Conservation (phyloP, 1,140 invertebrate genomes). For the Xylocopa sonorina region DNA sequence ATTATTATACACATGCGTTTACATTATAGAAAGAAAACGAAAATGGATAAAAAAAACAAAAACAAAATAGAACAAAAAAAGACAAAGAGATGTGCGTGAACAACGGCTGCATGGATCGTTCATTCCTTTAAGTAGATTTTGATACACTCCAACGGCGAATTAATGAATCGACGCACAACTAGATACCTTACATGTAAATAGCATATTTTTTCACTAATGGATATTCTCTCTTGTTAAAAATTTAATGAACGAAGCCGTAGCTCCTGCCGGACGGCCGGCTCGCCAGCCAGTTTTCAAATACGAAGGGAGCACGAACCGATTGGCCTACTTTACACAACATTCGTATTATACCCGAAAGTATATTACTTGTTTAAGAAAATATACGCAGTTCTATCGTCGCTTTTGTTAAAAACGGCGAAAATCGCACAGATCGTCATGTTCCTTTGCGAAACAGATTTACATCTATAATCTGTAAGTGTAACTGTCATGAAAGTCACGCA, state of each 20-base stretch:
- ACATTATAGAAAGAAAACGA: conserved; percentile 16
- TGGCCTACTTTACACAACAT: conserved; percentile 64
- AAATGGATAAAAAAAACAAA: not conserved
- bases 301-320: conserved; percentile 51
- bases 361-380: conserved; percentile 52
- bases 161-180: conserved; percentile 78
- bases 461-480: conserved; percentile 9
- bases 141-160: conserved; percentile 73
- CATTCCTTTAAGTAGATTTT: conserved; percentile 76
- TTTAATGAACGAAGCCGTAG: conserved; percentile 51
- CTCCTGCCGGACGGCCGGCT: conserved; percentile 30
- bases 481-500: conserved; percentile 9
- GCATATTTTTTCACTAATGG: conserved; percentile 80
- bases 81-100: conserved; percentile 41
- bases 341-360: conserved; percentile 56
- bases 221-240: conserved; percentile 72
- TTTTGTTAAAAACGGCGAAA: conserved; percentile 40
- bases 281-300: not conserved
- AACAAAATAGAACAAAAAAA: not conserved
- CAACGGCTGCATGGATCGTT: conserved; percentile 59
- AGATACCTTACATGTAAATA: conserved; percentile 80
- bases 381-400: conserved; percentile 46
- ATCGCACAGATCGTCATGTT: conserved; percentile 52
- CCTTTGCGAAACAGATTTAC: conserved; percentile 28
- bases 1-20: conserved; percentile 21